phyloP scores from a whole-genome alignment of 2,113 vertebrate genomes.

The Toxostoma redivivum region DNA sequence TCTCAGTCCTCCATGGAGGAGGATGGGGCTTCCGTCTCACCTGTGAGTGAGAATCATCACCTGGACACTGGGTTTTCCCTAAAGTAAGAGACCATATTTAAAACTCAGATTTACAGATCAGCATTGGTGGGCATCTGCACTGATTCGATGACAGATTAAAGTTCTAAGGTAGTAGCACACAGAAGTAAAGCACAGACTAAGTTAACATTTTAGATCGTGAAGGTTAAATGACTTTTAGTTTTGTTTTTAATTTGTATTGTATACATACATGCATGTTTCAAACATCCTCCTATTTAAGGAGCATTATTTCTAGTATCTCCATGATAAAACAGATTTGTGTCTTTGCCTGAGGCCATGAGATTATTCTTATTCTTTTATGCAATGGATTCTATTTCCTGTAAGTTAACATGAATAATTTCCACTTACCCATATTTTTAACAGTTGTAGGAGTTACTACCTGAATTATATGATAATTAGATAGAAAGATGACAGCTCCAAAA shows the following conservation, averaged over 20 bases:
- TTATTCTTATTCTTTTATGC: neutral
- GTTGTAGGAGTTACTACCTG: neutral
- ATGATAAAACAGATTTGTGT: neutral
- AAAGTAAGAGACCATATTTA: slow-evolving; percentile 75
- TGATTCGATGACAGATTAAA: neutral
- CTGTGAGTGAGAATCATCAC: slow-evolving; percentile 5
- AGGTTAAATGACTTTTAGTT: neutral
- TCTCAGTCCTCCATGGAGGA: slow-evolving; percentile 27
- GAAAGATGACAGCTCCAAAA: neutral
- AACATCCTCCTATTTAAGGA: neutral
- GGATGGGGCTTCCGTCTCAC: neutral
- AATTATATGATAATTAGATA: neutral
- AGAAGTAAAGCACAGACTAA: neutral
- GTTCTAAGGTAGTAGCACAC: neutral
- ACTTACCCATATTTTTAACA: neutral
- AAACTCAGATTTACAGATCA: neutral
- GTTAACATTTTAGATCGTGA: neutral
- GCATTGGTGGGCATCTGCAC: neutral
- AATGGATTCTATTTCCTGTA: neutral
- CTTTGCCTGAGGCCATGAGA: neutral
- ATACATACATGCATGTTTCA: neutral
- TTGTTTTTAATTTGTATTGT: neutral
- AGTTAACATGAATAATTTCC: neutral
- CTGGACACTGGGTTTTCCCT: slow-evolving; percentile 85
- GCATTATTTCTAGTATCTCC: neutral